These are phyloP conservation scores for Sebastes fasciatus DNA, from an alignment of 2,113 vertebrate genomes.

Conservation along the genomic window DNA sequence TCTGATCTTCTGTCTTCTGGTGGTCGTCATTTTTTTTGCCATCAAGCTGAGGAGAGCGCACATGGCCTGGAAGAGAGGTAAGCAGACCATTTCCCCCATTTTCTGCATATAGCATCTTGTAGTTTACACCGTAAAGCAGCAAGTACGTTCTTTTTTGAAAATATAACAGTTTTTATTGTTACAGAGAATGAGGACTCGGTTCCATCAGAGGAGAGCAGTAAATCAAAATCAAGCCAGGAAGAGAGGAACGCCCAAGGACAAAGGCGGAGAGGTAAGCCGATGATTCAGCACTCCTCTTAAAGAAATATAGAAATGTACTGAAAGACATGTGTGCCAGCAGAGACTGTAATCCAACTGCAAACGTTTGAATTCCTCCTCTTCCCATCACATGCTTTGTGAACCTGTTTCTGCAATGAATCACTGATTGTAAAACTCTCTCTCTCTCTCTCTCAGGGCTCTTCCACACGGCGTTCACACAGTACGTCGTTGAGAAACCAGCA, in stretches of 20 bases:
- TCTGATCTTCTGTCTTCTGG: slow-evolving; percentile 85
- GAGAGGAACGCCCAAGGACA: slow-evolving; percentile 82
- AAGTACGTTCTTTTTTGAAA: neutral
- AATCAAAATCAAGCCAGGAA: slow-evolving; percentile 89
- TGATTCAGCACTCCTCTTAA: slow-evolving; percentile 16
- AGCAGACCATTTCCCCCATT: neutral
- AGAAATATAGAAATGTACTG: neutral
- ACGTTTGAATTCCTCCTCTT: neutral
- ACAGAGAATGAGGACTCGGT: slow-evolving; percentile 91
- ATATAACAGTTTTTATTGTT: slow-evolving; percentile 62
- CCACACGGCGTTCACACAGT: slow-evolving; percentile 81
- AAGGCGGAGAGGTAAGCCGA: slow-evolving; percentile 77
- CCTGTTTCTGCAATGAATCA: neutral
- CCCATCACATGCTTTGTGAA: neutral
- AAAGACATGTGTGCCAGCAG: neutral
- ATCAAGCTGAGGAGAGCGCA: slow-evolving; percentile 90
- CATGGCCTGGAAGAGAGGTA: slow-evolving; percentile 90
- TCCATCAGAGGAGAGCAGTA: slow-evolving; percentile 89
- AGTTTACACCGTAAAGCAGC: neutral
- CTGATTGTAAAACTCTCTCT: slow-evolving; percentile 3
- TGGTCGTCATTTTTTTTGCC: slow-evolving; percentile 89
- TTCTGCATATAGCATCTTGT: neutral
- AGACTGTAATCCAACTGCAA: neutral
- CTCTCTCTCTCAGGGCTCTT: slow-evolving; percentile 73
- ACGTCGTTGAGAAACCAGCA: slow-evolving; percentile 72